Percentiles rank a stretch among this genome's conserved stretches.
phyloP scores from a whole-genome alignment of 2,797 vertebrate genomes.

The Mormyrops attenuatus region DNA sequence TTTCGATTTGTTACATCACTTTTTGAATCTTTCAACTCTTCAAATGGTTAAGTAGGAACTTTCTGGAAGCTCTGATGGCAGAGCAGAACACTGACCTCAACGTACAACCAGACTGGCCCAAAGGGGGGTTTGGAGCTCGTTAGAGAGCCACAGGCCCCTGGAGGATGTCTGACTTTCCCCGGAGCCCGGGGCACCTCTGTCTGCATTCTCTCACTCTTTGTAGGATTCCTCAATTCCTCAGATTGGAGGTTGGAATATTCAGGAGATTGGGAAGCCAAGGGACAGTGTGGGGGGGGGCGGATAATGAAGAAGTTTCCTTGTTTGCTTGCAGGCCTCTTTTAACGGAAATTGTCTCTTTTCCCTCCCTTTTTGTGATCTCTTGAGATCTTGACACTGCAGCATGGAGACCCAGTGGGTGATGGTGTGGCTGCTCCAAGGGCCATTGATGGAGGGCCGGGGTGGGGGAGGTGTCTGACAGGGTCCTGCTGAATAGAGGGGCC shows the following conservation, averaged over 20 bases:
- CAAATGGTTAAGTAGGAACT: neutral
- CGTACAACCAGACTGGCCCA: neutral
- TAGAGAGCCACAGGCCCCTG: neutral
- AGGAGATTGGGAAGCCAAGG: neutral
- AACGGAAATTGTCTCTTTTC: conserved; percentile 25
- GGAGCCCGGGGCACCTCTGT: neutral
- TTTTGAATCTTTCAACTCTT: neutral
- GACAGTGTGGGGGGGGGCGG: neutral
- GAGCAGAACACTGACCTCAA: neutral
- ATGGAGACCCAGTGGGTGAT: conserved; percentile 22
- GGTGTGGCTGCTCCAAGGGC: conserved; percentile 32
- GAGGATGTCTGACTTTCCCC: neutral
- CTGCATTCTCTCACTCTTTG: neutral
- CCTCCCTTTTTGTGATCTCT: conserved; percentile 18
- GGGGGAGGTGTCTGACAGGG: conserved; percentile 32
- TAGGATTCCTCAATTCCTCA: neutral
- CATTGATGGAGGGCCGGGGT: conserved; percentile 27
- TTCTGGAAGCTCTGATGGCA: neutral
- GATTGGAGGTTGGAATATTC: neutral
- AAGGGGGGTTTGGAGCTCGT: neutral
- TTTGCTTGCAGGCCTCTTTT: neutral
- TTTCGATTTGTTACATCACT: neutral
- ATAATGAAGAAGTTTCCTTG: conserved; percentile 20
- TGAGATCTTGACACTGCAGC: conserved; percentile 21
- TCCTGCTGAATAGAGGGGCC: conserved; percentile 37